Conservation (phyloP, 1,140 invertebrate species). For the Anoplolepis gracilipes region DNA sequence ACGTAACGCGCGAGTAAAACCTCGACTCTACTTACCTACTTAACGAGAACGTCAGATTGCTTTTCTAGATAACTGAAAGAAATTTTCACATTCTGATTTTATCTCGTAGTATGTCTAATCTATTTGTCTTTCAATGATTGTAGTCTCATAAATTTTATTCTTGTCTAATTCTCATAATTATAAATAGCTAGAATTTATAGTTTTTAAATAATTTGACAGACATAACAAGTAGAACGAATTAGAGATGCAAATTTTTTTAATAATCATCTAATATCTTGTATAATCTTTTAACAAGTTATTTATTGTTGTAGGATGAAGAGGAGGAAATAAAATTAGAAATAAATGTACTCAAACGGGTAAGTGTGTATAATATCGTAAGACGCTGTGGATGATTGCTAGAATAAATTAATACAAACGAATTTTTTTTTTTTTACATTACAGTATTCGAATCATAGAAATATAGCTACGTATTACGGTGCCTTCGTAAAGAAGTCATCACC, state of each 20-base stretch:
- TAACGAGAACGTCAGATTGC: slow-evolving; percentile 67
- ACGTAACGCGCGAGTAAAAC: slow-evolving; percentile 71
- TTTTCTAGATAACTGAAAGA: slow-evolving; percentile 58
- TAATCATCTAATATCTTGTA: no score
- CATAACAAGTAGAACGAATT: background rate
- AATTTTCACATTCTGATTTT: slow-evolving; percentile 61
- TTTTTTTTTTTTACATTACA: slow-evolving; percentile 83
- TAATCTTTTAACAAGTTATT: background rate
- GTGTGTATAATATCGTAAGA: slow-evolving; percentile 39
- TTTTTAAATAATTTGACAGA: slow-evolving; percentile 1
- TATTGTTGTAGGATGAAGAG: slow-evolving; percentile 94
- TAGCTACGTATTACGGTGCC: slow-evolving; percentile 99
- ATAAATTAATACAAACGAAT: slow-evolving; percentile 27
- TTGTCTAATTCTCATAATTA: background rate
- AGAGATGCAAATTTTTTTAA: background rate
- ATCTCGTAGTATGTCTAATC: background rate
- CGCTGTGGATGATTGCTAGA: background rate
- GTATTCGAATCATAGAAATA: slow-evolving; percentile 99
- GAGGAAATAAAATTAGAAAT: slow-evolving; percentile 99
- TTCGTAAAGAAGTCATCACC: slow-evolving; percentile 99
- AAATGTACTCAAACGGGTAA: slow-evolving; percentile 97
- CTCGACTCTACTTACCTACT: slow-evolving; percentile 78
- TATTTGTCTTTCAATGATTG: background rate
- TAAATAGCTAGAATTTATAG: background rate
- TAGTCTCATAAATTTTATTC: background rate